These are phyloP conservation scores for Halotydeus destructor DNA, from an alignment of 1,140 invertebrate species.

Conservation along the genomic window DNA sequence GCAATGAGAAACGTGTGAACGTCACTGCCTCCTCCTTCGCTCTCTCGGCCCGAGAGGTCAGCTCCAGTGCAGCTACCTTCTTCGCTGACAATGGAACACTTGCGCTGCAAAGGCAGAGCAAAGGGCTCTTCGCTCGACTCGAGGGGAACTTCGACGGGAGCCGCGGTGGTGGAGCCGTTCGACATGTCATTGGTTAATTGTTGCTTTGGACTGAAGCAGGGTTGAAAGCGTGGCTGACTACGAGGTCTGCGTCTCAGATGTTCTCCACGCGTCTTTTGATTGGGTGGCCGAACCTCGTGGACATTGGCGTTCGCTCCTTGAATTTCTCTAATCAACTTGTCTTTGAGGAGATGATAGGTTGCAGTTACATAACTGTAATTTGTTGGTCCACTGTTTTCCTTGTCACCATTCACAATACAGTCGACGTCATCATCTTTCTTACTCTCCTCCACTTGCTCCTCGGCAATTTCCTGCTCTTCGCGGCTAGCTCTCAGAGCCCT, in stretches of 20 bases:
- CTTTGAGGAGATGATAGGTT: slow-evolving; percentile 14
- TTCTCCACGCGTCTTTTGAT: slow-evolving; percentile 2
- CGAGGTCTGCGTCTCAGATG: too few relatives aligned
- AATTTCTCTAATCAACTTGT: slow-evolving; percentile 12
- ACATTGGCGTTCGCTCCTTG: not conserved
- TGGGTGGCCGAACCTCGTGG: too few relatives aligned
- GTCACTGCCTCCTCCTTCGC: not conserved
- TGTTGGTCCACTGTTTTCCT: too few relatives aligned
- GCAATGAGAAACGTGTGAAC: not conserved
- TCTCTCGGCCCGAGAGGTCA: slow-evolving; percentile 9
- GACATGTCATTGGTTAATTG: not conserved
- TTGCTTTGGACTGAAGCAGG: not conserved
- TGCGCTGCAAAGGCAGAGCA: slow-evolving; percentile 33
- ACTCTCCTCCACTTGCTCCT: not conserved
- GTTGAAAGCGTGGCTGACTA: not conserved
- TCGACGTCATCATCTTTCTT: too few relatives aligned
- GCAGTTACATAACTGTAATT: slow-evolving; percentile 10
- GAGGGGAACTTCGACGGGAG: slow-evolving; percentile 18
- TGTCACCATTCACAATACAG: slow-evolving; percentile 6
- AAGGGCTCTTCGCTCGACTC: slow-evolving; percentile 6
- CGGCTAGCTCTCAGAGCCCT: slow-evolving; percentile 4
- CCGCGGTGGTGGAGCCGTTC: not conserved
- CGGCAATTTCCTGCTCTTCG: not conserved
- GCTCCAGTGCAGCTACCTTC: slow-evolving; percentile 38
- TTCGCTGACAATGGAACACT: slow-evolving; percentile 68